Conservation (phyloP, 2,797 vertebrate genomes). For the Siniperca scherzeri region DNA sequence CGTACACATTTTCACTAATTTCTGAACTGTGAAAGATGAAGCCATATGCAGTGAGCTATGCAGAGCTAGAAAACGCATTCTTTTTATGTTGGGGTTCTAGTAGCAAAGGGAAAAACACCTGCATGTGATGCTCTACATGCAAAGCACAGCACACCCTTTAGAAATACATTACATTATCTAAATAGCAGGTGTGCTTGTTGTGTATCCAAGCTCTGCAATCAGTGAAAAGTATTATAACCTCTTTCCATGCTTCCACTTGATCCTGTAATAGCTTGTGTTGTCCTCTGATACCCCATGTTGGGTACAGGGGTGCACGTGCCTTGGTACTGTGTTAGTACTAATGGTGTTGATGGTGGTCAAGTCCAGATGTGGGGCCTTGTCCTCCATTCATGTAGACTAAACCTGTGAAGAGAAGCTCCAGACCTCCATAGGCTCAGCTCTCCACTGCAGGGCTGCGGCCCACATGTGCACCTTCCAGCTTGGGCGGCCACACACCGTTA, state of each 20-base stretch:
- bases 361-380: conserved; percentile 77
- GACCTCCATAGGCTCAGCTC: conserved; percentile 53
- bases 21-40: conserved; percentile 27
- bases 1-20: not conserved
- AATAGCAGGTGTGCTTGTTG: conserved; percentile 16
- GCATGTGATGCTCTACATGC: conserved; percentile 16
- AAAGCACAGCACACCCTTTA: conserved; percentile 10
- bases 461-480: conserved; percentile 80
- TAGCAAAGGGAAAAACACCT: conserved; percentile 11
- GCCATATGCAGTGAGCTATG: not conserved
- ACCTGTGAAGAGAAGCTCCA: conserved; percentile 71
- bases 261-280: conserved; percentile 7
- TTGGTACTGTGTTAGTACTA: conserved; percentile 19
- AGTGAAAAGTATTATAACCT: not conserved
- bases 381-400: conserved; percentile 73
- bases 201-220: not conserved
- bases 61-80: not conserved
- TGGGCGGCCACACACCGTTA: conserved; percentile 52
- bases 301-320: conserved; percentile 30
- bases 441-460: conserved; percentile 71
- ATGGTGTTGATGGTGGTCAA: conserved; percentile 67
- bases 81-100: conserved; percentile 14
- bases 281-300: conserved; percentile 32
- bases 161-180: conserved; percentile 8
- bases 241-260: not conserved